Evolutionary conservation across 2,113 vertebrate species (phyloP).

Genomic region (Phaethornis superciliosus): DNA sequence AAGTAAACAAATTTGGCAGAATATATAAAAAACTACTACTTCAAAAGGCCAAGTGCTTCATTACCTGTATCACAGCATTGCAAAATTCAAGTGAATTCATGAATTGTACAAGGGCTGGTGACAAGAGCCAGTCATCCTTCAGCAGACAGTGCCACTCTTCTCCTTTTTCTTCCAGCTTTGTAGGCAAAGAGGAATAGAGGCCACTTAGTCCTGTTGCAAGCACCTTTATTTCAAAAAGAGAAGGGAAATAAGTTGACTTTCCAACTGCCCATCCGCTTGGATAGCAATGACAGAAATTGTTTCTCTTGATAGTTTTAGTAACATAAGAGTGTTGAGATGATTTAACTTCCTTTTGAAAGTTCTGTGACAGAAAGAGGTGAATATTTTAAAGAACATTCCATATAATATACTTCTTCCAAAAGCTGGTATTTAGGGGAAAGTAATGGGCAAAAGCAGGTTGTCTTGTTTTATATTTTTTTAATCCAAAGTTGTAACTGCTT

Average conservation of each 20-base stretch:
- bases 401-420: not conserved
- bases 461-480: not conserved
- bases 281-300: not conserved
- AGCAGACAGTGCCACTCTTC: conserved; percentile 95
- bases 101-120: conserved; percentile 92
- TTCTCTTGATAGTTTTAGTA: not conserved
- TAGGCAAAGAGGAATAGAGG: conserved; percentile 93
- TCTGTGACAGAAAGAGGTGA: not conserved
- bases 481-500: not conserved
- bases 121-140: conserved; percentile 89
- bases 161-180: conserved; percentile 88
- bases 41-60: not conserved
- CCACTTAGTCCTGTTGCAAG: conserved; percentile 95
- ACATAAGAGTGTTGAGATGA: not conserved
- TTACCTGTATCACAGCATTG: conserved; percentile 95
- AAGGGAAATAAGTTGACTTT: not conserved
- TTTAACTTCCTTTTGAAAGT: not conserved
- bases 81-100: conserved; percentile 98
- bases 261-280: not conserved
- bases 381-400: not conserved
- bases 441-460: not conserved
- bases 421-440: not conserved
- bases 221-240: conserved; percentile 78
- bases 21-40: not conserved
- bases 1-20: not conserved